Evolutionary conservation across 1,140 invertebrate species (phyloP), one percentile per base, ranked within the genome.

Genomic region (Lasioglossum baleicum): DNA sequence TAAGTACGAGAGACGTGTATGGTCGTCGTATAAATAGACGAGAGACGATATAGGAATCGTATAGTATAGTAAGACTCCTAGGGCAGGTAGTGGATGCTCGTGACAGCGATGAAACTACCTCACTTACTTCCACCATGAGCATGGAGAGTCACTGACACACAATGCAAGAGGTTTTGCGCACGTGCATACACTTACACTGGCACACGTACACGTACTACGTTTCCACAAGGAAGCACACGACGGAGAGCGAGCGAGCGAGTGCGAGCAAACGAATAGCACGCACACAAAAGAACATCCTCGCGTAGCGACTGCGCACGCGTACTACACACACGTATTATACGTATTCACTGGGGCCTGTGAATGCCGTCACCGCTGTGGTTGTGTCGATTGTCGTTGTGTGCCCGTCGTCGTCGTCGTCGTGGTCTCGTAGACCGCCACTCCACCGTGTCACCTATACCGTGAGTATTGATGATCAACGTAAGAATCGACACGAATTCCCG

Each of bases 1-100:
- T 81, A 87, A 87, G 84, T 88, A 87, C 86, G 83, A 87, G 83
- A 87, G 87, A 87, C 86, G 87, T 86, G 89, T 89, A 91, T 90
- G 89, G 85, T 89, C 87, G 89, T 83, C 85, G 89, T 91, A 92
- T 92, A 91, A 92, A 92, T 92, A 92, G 91, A 91, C 87, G 90
- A 88, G 86, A 87, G 87, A 88, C 84, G 87, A 87, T 73, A 85
- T 70, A 85, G 79, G 73, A 75, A 56, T 74, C 78, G 82, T 80
- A 83, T 87, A 85, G 82, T 80, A 83, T 87, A 85, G 76, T 82
- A 80, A 75, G 44, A 68, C 74, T 83, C 80, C 83, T 85, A 82
- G 80, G 80, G 51, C 78, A 87, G 84, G 78, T 83, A 79, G 82
- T 70, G 74, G 74, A 84, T 74, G 63, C 76, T 87, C 84, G 85